phyloP scores from a whole-genome alignment of 92 coral and sea anemone species.

The Porites divaricata region DNA sequence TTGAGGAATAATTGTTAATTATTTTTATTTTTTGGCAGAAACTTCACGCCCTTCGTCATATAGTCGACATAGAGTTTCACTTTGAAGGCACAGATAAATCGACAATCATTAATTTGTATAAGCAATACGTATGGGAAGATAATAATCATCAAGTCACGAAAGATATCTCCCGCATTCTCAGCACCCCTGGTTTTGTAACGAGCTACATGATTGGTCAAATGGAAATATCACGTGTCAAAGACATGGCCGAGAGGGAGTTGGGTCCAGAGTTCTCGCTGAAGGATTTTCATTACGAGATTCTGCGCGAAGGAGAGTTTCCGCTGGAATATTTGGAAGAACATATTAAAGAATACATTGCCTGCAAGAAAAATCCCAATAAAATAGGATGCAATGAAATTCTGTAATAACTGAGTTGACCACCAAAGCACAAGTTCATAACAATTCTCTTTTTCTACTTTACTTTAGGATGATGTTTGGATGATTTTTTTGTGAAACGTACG shows the following conservation, averaged over 20 bases:
- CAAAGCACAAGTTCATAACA: neutral
- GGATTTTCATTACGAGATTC: constrained; percentile 70
- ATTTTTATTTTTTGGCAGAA: constrained; percentile 50
- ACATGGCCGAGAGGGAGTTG: constrained; percentile 57
- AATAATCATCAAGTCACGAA: constrained; percentile 33
- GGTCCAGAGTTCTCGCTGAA: constrained; percentile 61
- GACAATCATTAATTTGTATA: constrained; percentile 65
- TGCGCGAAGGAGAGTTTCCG: constrained; percentile 74
- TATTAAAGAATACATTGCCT: constrained; percentile 44
- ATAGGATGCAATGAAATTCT: constrained; percentile 19
- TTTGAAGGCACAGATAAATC: constrained; percentile 66
- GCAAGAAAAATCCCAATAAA: constrained; percentile 36
- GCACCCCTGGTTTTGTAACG: constrained; percentile 55
- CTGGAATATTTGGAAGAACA: constrained; percentile 56
- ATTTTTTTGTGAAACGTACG: no score
- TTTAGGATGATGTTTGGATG: no score
- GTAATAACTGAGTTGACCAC: neutral
- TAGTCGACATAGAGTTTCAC: constrained; percentile 84
- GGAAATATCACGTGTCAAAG: constrained; percentile 50
- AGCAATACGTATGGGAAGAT: constrained; percentile 76
- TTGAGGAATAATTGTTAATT: no score
- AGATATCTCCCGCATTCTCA: constrained; percentile 62
- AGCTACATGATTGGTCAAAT: constrained; percentile 67
- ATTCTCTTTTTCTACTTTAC: no score
- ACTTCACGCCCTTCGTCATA: constrained; percentile 80